Conservation (phyloP, 2,113 vertebrate species). For the Egretta garzetta region DNA sequence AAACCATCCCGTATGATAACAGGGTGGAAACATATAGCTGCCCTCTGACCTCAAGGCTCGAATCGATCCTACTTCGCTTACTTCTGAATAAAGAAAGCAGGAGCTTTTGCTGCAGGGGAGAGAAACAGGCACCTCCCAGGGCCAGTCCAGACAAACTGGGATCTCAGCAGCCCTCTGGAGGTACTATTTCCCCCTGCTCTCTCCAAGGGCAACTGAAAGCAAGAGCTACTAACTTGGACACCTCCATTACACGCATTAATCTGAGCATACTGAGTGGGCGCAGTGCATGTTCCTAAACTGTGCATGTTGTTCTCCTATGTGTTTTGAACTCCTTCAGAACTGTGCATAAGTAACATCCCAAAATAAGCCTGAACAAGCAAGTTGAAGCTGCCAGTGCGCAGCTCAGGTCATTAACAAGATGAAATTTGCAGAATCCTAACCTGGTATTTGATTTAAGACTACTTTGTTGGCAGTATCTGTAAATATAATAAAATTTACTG, state of each 20-base stretch:
- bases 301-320: not conserved
- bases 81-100: not conserved
- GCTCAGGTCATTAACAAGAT: not conserved
- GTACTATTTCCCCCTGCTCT: not conserved
- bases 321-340: not conserved
- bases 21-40: not conserved
- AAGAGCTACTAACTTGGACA: not conserved
- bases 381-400: not conserved
- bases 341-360: not conserved
- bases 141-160: not conserved
- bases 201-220: not conserved
- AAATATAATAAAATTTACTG: not conserved
- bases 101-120: not conserved
- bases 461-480: not conserved
- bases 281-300: not conserved
- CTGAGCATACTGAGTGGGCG: not conserved
- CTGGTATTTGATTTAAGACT: not conserved
- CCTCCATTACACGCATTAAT: accelerated
- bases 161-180: not conserved
- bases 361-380: not conserved
- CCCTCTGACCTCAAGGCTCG: not conserved
- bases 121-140: not conserved
- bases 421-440: not conserved
- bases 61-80: not conserved
- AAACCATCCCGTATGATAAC: not conserved